These are phyloP conservation scores for Sphyrna mokarran DNA, from an alignment of 2,113 vertebrate genomes.

Conservation along the genomic window DNA sequence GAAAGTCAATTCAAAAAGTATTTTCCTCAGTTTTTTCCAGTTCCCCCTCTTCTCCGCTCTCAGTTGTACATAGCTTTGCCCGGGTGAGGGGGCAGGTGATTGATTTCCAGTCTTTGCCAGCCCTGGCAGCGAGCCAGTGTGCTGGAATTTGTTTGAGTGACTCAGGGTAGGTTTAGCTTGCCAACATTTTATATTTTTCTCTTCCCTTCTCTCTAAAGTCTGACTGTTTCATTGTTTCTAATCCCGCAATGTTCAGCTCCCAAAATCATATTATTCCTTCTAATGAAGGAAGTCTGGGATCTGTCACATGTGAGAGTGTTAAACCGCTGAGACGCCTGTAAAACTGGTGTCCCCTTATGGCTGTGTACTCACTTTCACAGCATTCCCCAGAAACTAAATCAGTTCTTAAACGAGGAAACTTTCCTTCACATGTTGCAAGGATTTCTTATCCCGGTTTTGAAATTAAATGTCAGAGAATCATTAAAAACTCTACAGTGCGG, in stretches of 20 bases:
- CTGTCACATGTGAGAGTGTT: neutral
- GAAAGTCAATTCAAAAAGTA: neutral
- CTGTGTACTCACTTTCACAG: neutral
- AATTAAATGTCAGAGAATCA: neutral
- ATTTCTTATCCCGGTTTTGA: neutral
- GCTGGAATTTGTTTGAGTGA: neutral
- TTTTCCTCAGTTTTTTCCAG: neutral
- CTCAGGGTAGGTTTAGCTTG: neutral
- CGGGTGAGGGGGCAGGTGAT: neutral
- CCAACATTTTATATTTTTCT: neutral
- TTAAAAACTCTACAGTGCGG: no score
- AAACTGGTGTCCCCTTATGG: neutral
- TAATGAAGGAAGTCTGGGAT: neutral
- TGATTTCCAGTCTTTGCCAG: neutral
- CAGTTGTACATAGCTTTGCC: neutral
- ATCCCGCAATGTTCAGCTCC: neutral
- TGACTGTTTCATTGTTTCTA: neutral
- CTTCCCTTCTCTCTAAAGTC: neutral
- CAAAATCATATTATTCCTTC: neutral
- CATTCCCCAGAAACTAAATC: neutral
- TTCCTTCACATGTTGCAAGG: neutral
- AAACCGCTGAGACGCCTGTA: neutral
- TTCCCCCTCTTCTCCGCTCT: neutral
- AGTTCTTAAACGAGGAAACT: conserved; percentile 7
- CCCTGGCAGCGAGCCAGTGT: neutral